Evolutionary conservation across 1,140 invertebrate genomes (phyloP).

Genomic region (Muscidifurax raptorellus): DNA sequence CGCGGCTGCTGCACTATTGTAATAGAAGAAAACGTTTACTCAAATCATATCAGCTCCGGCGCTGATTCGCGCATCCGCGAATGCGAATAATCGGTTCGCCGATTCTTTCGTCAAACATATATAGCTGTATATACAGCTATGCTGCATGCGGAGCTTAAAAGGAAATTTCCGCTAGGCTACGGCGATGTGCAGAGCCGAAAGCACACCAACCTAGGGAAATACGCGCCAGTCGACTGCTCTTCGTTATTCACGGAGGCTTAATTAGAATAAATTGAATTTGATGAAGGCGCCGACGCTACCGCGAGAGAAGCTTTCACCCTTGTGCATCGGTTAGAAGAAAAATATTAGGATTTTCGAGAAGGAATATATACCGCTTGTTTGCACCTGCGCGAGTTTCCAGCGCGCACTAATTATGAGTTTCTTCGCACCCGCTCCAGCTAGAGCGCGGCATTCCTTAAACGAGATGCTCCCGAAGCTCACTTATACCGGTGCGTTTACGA

Average conservation of each 20-base stretch:
- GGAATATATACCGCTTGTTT: too few relatives aligned
- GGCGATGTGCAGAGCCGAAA: background rate
- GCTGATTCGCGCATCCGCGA: conserved; percentile 10
- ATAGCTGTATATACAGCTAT: background rate
- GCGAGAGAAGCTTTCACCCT: background rate
- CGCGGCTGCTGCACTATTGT: too few relatives aligned
- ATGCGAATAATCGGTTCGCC: conserved; percentile 8
- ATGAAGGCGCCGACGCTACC: background rate
- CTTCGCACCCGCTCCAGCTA: too few relatives aligned
- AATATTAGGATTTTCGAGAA: background rate
- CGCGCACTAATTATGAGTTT: background rate
- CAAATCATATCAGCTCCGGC: conserved; percentile 8
- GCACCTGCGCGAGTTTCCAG: background rate
- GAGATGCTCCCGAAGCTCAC: too few relatives aligned
- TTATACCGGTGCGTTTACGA: too few relatives aligned
- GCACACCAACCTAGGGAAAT: too few relatives aligned
- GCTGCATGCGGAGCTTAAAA: background rate
- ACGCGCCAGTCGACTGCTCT: background rate
- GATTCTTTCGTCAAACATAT: background rate
- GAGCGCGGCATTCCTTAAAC: too few relatives aligned
- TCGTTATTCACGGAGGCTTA: background rate
- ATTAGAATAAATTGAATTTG: conserved; percentile 13
- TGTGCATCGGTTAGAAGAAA: background rate
- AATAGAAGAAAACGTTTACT: conserved; percentile 33
- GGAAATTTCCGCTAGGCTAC: background rate